Base-by-base conservation (phyloP, 1,140 invertebrate species). In the Pogonognathellus flavescens region DNA sequence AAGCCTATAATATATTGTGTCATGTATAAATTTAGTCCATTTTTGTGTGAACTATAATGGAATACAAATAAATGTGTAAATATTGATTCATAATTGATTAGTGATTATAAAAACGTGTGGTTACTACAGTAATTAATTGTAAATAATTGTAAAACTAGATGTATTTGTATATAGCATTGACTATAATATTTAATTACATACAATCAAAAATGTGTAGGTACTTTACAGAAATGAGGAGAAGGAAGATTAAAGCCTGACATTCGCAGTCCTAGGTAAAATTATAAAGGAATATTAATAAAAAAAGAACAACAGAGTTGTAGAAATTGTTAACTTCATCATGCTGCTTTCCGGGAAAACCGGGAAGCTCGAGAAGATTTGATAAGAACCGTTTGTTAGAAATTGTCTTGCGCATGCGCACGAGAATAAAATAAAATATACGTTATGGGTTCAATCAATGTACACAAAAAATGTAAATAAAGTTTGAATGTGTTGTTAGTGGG, bases 161-260 rank as follows among this genome's bases (percentile, higher is more conserved):
- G n/a, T n/a, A 57, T 2, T 5, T 13, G n/a, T 57, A 57, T 57
- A 13, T n/a, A 57, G 53, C 11, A 3, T 14, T 13, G n/a, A 3
- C 31, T 41, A 41, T 41, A 41, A 41, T 41, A 41, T 41, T 41
- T 41, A 41, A 41, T 57, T n/a, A 57, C 53, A 4, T n/a, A 57
- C 53, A 4, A n/a, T 57, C n/a, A 57, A 57, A 57, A 57, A 57
- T n/a, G n/a, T n/a, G 53, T 14, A 9, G 2, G 31, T 41, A 13
- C 25, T 31, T 16, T 72, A n/a, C n/a, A 76, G 14, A 70, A 70
- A 13, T 14, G 41, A 76, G 70, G 70, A 76, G 70, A 76, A 76
- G 70, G 70, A 76, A 76, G 70, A 49, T 49, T 41, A 76, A 76
- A 76, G 70, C 70, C 70, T 76, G 70, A 76, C 70, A 66, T 66